phyloP scores from a whole-genome alignment of 2,888 invertebrate species.

The Drosophila histrio region DNA sequence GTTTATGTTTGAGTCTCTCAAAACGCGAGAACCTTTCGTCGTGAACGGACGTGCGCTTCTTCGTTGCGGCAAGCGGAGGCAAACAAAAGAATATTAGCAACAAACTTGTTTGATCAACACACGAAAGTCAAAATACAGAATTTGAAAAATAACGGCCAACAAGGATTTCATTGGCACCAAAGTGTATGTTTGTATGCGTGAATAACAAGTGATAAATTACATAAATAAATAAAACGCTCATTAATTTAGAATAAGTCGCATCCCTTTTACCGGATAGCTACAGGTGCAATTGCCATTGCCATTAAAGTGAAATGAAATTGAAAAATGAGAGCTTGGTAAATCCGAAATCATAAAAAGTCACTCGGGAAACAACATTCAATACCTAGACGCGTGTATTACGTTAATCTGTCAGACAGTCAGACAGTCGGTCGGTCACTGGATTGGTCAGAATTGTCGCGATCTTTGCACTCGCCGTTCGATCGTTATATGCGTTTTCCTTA shows the following conservation, averaged over 20 bases:
- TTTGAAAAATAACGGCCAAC: not conserved
- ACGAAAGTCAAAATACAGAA: constrained; percentile 2
- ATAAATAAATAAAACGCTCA: not conserved
- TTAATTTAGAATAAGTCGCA: not conserved
- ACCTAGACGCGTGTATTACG: not conserved
- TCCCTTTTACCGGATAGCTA: constrained; percentile 19
- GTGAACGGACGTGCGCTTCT: constrained; percentile 69
- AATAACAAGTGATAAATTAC: constrained; percentile 5
- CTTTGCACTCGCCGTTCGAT: constrained; percentile 52
- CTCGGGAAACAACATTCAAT: not conserved
- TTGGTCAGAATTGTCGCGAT: constrained; percentile 49
- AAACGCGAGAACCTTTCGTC: constrained; percentile 70
- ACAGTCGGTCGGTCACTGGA: constrained; percentile 11
- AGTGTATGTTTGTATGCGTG: constrained; percentile 21
- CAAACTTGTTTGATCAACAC: constrained; percentile 55
- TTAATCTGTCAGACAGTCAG: constrained; percentile 15
- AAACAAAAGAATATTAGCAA: constrained; percentile 66
- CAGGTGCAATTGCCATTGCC: constrained; percentile 32
- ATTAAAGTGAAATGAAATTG: not conserved
- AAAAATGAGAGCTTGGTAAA: not conserved
- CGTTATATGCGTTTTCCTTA: constrained; percentile 51
- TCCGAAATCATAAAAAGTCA: not conserved
- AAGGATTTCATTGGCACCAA: constrained; percentile 17
- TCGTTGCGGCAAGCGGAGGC: constrained; percentile 19
- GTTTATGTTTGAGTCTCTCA: constrained; percentile 69